These are phyloP conservation scores for Struthidea cinerea DNA, from an alignment of 2,113 vertebrate species.

Conservation along the genomic window DNA sequence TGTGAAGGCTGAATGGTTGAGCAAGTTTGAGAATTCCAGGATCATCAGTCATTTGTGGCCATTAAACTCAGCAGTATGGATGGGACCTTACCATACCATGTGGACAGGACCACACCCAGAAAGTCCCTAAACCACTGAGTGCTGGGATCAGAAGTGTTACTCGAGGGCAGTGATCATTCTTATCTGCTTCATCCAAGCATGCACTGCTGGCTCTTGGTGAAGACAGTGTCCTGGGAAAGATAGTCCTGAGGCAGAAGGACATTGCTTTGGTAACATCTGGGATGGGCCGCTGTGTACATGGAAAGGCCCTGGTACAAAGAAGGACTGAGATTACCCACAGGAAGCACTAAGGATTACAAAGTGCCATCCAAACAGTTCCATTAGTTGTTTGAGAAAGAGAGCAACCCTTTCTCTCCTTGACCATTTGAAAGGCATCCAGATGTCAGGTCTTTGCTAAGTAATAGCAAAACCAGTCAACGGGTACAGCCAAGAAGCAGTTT, in stretches of 20 bases:
- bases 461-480: neutral
- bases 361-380: neutral
- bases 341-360: neutral
- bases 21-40: neutral
- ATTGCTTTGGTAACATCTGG: neutral
- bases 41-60: accelerated
- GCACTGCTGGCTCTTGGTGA: neutral
- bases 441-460: neutral
- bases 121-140: neutral
- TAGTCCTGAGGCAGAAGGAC: neutral
- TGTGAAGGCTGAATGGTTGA: neutral
- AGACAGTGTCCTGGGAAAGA: neutral
- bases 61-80: neutral
- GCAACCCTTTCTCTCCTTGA: neutral
- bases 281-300: too few relatives aligned
- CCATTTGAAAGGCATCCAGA: neutral
- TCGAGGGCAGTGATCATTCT: neutral
- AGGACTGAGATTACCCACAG: neutral
- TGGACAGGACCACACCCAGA: neutral
- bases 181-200: neutral
- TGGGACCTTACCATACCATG: neutral
- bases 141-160: neutral
- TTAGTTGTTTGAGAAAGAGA: neutral
- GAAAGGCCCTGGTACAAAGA: neutral
- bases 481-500: neutral